Evolutionary conservation across 2,113 vertebrate genomes (phyloP), one percentile per base, ranked within the genome.

Genomic region (Mirounga angustirostris): DNA sequence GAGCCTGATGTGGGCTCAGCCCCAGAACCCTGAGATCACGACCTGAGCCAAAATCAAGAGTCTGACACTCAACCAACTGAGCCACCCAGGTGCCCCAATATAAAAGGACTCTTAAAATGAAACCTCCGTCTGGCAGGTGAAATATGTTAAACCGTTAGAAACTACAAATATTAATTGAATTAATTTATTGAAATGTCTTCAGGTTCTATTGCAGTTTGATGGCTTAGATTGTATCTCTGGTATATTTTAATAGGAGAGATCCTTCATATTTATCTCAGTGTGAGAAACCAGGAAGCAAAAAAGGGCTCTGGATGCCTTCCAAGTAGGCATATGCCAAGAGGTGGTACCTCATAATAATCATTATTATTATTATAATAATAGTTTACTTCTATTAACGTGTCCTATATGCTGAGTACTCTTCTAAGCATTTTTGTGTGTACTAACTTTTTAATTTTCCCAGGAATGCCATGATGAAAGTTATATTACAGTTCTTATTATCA

Each of bases 141-240:
- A 84, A 61, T 91, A 74, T 69, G 52, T 52, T 19, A 86, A 67
- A 50, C 12, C 28, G 87, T 22, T 56, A 71, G n/a, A 14, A 63
- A 50, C 46, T 81, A 13, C 63, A 79, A 91, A 85, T 92, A 87
- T 58, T 58, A 52, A 5, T 24, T 78, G 3, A 90, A 67, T 90
- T 83, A 54, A 92, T 78, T 69, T 96, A 50, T 76, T 78, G 43
- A 2, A 56, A 58, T 58, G 56, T 58, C 16, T 94, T 74, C 24
- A 84, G 22, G 67, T 88, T 78, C 58, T 86, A 69, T 16, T 89
- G 4, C 2, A 86, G 1, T 59, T 86, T 94, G 11, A 83, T 21
- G 58, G 5, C 12, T 61, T 85, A 59, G 11, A 94, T 89, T 73
- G 15, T 46, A 80, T 67, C 14, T 28, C 36, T 19, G 4, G 21